Evolutionary conservation across 2,797 vertebrate genomes (phyloP), one percentile per base, ranked within the genome.

Genomic region (Gorsachius magnificus): DNA sequence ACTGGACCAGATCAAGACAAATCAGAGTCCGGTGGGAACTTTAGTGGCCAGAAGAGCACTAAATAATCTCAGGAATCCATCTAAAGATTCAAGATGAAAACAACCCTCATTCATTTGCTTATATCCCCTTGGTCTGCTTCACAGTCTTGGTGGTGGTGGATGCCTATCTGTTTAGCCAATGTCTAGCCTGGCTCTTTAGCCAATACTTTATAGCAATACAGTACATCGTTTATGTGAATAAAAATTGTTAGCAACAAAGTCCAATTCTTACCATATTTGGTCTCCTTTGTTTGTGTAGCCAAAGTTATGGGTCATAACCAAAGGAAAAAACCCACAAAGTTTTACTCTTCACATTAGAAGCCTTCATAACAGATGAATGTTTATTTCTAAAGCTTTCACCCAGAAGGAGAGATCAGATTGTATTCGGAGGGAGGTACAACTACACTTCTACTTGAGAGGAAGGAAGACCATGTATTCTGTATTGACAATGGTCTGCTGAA

Each of bases 41-140:
- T 75, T 10, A 87, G 92, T 63, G 76, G 43, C 83, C 87, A 79
- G 85, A 85, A 87, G 45, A 94, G 57, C 50, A 85, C 26, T 64
- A 89, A 96, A 91, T 89, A 90, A 92, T 91, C 68, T 89, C 91
- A 95, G 87, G 83, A 96, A 96, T 93, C 77, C 77, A 85, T 81
- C 79, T 87, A 83, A 93, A 93, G 58, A 91, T 83, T 93, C 81
- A 76, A 79, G 68, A 84, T 56, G n/a, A 96, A 94, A 97, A 90
- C 64, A 63, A 61, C 28, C 10, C 60, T 43, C 35, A 92, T 63
- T 94, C 60, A 28, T 94, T 94, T 61, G 14, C 87, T 95, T 88
- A 75, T 90, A 91, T 83, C 61, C 29, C 50, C 22, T 83, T 56
- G 54, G 57, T 81, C 53, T 81, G 68, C 45, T 83, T 83, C 89